Conservation (phyloP, 2,113 vertebrate genomes). For the Leptocoma aspasia region DNA sequence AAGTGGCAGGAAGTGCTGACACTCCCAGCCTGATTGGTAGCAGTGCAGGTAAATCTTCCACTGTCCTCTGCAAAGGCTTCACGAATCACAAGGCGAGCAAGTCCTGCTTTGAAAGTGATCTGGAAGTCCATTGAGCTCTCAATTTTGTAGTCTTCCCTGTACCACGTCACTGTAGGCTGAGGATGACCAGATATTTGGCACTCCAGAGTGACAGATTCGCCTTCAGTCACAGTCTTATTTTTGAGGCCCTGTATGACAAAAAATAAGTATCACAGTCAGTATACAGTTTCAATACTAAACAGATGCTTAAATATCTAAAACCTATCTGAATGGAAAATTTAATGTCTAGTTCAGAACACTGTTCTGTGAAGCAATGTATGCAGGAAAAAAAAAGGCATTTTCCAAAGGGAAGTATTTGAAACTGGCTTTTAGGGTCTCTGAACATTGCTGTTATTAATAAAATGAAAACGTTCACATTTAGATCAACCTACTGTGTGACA, state of each 20-base stretch:
- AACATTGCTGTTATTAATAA: background rate
- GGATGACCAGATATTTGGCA: conserved; percentile 91
- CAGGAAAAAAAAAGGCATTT: background rate
- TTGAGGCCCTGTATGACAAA: conserved; percentile 78
- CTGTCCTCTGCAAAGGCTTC: conserved; percentile 97
- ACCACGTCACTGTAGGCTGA: conserved; percentile 86
- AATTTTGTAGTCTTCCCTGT: conserved; percentile 96
- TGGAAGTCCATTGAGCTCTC: conserved; percentile 97
- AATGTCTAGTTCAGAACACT: background rate
- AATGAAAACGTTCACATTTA: background rate
- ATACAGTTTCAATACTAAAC: background rate
- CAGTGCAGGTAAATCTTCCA: conserved; percentile 94
- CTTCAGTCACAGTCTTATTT: conserved; percentile 89
- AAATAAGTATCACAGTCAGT: background rate
- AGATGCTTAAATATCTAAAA: background rate
- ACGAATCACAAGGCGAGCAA: conserved; percentile 84
- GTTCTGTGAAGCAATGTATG: background rate
- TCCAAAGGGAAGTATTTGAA: background rate
- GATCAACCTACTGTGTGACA: background rate
- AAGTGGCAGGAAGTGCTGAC: conserved; percentile 94
- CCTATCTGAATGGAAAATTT: background rate
- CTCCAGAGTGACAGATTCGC: conserved; percentile 90
- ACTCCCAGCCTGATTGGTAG: conserved; percentile 88
- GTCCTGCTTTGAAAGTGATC: conserved; percentile 83
- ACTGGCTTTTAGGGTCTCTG: background rate